Evolutionary conservation across 2,888 invertebrate species (phyloP).

Genomic region (Phengaris alcon): DNA sequence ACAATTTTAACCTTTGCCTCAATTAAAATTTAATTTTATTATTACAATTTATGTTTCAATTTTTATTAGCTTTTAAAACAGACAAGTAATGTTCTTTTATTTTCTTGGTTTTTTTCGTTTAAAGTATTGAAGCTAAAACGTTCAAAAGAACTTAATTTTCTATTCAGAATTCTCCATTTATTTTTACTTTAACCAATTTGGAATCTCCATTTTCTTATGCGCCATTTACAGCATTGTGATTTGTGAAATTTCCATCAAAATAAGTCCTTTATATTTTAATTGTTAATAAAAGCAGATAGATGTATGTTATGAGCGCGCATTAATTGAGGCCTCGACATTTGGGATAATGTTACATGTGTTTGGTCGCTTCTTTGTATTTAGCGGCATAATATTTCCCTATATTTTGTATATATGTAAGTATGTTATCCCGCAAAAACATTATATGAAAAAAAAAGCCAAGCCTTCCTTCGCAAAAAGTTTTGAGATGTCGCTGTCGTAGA

Average conservation of each 20-base stretch:
- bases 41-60: background rate
- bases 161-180: background rate
- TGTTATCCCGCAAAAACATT: too few relatives aligned
- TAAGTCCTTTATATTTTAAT: too few relatives aligned
- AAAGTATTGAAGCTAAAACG: background rate
- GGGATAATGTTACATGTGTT: too few relatives aligned
- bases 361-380: too few relatives aligned
- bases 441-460: too few relatives aligned
- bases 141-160: constrained; percentile 6
- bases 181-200: background rate
- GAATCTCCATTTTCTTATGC: background rate
- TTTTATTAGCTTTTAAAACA: background rate
- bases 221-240: background rate
- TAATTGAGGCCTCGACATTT: too few relatives aligned
- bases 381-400: too few relatives aligned
- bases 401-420: too few relatives aligned
- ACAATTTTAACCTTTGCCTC: background rate
- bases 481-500: too few relatives aligned
- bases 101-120: background rate
- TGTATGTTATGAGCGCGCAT: too few relatives aligned
- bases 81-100: constrained; percentile 3
- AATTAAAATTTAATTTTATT: background rate
- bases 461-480: too few relatives aligned
- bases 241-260: background rate
- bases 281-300: too few relatives aligned